These are phyloP conservation scores for Thymallus thymallus DNA, from an alignment of 2,113 vertebrate genomes.

Conservation along the genomic window DNA sequence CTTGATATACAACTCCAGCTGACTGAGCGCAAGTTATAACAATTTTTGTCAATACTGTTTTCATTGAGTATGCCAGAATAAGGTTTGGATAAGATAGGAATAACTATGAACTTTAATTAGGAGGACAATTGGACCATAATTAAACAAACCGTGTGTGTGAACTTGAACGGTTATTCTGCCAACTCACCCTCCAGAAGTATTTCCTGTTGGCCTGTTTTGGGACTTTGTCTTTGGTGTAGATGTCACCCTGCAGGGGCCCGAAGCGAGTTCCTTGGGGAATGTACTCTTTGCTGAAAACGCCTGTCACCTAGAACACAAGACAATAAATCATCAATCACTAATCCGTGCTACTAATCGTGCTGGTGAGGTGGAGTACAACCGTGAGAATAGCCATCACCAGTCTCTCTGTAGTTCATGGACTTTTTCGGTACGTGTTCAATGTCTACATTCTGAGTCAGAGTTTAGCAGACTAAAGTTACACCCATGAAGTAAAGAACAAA, in stretches of 20 bases:
- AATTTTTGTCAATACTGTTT: not conserved
- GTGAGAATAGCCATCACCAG: too few species aligned
- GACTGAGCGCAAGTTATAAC: not conserved
- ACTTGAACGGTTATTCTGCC: not conserved
- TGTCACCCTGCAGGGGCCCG: constrained; percentile 71
- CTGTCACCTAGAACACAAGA: constrained; percentile 67
- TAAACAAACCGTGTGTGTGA: not conserved
- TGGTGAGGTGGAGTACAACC: too few species aligned
- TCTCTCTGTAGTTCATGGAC: too few species aligned
- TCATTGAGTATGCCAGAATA: too few species aligned
- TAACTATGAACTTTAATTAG: too few species aligned
- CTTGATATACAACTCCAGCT: not conserved
- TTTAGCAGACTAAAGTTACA: too few species aligned
- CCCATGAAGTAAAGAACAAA: not conserved
- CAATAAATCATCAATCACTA: not conserved
- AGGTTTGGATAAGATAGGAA: too few species aligned
- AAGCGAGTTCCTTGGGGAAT: constrained; percentile 78
- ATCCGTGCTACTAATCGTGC: too few species aligned
- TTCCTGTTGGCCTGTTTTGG: constrained; percentile 74
- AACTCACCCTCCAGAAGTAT: constrained; percentile 80
- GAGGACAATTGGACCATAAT: too few species aligned
- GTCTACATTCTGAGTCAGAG: too few species aligned
- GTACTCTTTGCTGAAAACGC: constrained; percentile 78
- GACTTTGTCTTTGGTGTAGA: constrained; percentile 75
- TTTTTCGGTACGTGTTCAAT: too few species aligned